Evolutionary conservation across 2,113 vertebrate species (phyloP).

Genomic region (Gnathonemus echidnorhynchus): DNA sequence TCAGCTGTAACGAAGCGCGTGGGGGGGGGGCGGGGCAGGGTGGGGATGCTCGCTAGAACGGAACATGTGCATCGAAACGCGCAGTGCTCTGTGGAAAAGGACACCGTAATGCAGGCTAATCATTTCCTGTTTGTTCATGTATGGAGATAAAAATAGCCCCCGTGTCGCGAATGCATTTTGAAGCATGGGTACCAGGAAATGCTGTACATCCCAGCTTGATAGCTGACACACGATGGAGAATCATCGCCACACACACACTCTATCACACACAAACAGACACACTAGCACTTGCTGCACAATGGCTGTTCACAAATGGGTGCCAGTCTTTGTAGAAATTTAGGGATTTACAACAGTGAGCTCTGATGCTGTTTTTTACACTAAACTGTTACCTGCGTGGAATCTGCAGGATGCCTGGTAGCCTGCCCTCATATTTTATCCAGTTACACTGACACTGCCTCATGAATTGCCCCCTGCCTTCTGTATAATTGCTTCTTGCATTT

Average conservation of each 20-base stretch:
- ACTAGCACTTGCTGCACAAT: constrained; percentile 32
- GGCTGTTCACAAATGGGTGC: constrained; percentile 52
- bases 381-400: constrained; percentile 49
- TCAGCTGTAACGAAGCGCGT: constrained; percentile 32
- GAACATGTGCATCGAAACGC: constrained; percentile 49
- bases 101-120: constrained; percentile 66
- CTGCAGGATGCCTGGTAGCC: constrained; percentile 19
- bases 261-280: constrained; percentile 23
- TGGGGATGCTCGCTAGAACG: constrained; percentile 38
- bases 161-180: constrained; percentile 48
- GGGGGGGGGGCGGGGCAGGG: constrained; percentile 23
- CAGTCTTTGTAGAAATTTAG: constrained; percentile 47
- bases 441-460: not conserved
- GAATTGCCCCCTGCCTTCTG: not conserved
- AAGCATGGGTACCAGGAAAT: constrained; percentile 50
- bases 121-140: constrained; percentile 62
- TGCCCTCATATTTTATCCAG: not conserved
- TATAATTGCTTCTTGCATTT: constrained; percentile 10
- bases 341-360: constrained; percentile 54
- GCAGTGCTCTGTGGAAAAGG: constrained; percentile 53
- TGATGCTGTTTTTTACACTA: constrained; percentile 63
- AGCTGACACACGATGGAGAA: constrained; percentile 32
- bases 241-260: constrained; percentile 25
- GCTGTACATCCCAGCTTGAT: constrained; percentile 50
- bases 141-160: constrained; percentile 63